Evolutionary conservation across 2,888 invertebrate genomes (phyloP), one percentile per base, ranked within the genome.

Genomic region (Napeogenes inachia): DNA sequence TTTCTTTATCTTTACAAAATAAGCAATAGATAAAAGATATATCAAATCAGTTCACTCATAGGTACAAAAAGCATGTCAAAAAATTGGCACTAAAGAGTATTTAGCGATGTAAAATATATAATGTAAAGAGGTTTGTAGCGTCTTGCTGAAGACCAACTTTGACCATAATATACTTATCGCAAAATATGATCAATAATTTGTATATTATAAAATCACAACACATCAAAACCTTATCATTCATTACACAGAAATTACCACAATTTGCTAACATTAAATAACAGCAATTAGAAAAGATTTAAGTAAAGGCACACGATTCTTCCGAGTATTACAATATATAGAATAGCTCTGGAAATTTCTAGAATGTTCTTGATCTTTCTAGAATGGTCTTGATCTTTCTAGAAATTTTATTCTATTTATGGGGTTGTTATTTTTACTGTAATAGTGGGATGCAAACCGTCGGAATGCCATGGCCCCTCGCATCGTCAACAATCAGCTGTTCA

Each of bases 61-160:
- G 46, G 45, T 57, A 60, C 33, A 54, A 68, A 58, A 63, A 68
- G 71, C 70, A 74, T 68, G 70, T 70, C 69, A 66, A 33, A 67
- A 70, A 74, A 75, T 86, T 87, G 86, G 85, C 87, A 87, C 87
- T 75, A 77, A 77, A 81, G 84, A 86, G 84, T 85, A 84, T 85
- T 82, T 70, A 75, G 75, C 76, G 70, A 64, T 73, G 47, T 75
- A 71, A 61, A 69, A 76, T 73, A 57, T 59, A 45, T 21, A 21
- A 21, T 50, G 47, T 42, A 45, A 33, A 46, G 21, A 21, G 13
- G 12, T 46, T 47, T 21, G 4, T 4, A 47, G n/a, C n/a, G 47
- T 47, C 13, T 47, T 13, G n/a, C n/a, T 47, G n/a, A 13, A 35
- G 35, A 35, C 0, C 47, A 47, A 47, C 13, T 47, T 47, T n/a